Evolutionary conservation across 2,113 vertebrate species (phyloP), one percentile per base, ranked within the genome.

Genomic region (Tychaedon coryphoeus): DNA sequence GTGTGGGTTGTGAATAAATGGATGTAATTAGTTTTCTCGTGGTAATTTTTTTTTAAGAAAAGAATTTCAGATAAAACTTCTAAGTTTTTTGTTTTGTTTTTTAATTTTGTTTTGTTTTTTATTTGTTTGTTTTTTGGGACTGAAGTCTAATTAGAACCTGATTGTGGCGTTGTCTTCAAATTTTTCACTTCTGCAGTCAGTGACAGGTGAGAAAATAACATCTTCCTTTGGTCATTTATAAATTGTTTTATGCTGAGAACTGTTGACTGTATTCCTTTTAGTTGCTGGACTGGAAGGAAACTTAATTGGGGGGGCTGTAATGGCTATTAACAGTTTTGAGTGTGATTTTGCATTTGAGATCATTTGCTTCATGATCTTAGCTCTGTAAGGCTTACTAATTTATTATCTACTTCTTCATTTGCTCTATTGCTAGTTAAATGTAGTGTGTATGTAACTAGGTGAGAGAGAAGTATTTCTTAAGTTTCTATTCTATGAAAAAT

Each of bases 261-360:
- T 18, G 2, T 17, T 31, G 19, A 8, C 7, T 57, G 1, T 31
- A 5, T 56, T 77, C 9, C 33, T 78, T 79, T 31, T 13, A 11
- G 9, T 43, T 40, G 9, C 2, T 58, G 34, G 3, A 34, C 47
- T 38, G 31, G 54, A 61, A 29, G 16, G n/a, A 86, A 24, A 7
- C 6, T 2, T 64, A 78, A 72, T 31, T 62, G 45, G 50, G 66
- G 40, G 66, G 42, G 24, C 1, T 53, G 26, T 54, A 43, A 29
- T 19, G 15, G 10, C 77, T 83, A 9, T 76, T 91, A 79, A 7
- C 64, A 50, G 34, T 94, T 96, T 95, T 69, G 45, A 56, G 58
- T 92, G 77, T 71, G 43, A 33, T 69, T 92, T 95, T 93, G 33
- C 22, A 20, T 31, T 42, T 81, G 8, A 48, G 54, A 26, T 76